Conservation (phyloP, 2,888 invertebrate species). For the Agriopis aurantiaria region DNA sequence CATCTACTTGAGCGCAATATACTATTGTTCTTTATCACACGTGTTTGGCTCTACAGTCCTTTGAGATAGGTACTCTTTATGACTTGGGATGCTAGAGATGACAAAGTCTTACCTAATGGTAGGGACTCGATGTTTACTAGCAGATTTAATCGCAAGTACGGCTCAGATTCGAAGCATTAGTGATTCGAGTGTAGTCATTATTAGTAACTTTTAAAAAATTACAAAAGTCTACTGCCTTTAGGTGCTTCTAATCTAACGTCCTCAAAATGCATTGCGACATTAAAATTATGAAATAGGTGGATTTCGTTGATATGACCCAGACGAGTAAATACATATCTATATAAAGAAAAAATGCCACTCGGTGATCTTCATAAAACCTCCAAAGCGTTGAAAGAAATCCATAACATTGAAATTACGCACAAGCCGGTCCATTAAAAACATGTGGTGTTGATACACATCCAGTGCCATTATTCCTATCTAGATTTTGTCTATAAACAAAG, state of each 20-base stretch:
- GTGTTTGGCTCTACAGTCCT: slow-evolving; percentile 44
- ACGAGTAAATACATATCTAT: background rate
- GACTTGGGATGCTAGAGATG: background rate
- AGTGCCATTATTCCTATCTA: slow-evolving; percentile 57
- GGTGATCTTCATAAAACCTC: slow-evolving; percentile 8
- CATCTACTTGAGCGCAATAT: slow-evolving; percentile 70
- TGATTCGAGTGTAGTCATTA: too few species aligned
- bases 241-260: background rate
- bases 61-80: background rate
- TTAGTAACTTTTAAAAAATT: too few species aligned
- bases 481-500: slow-evolving; percentile 65
- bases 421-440: slow-evolving; percentile 44
- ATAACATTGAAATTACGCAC: slow-evolving; percentile 47
- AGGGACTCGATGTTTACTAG: background rate
- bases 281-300: background rate
- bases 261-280: background rate
- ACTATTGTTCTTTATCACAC: slow-evolving; percentile 61
- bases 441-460: slow-evolving; percentile 43
- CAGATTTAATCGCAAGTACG: background rate
- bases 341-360: background rate
- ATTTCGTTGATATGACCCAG: background rate
- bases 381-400: slow-evolving; percentile 22
- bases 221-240: background rate
- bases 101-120: background rate
- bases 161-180: background rate